phyloP scores from a whole-genome alignment of 2,888 invertebrate genomes.

The Drosophila ustulata region DNA sequence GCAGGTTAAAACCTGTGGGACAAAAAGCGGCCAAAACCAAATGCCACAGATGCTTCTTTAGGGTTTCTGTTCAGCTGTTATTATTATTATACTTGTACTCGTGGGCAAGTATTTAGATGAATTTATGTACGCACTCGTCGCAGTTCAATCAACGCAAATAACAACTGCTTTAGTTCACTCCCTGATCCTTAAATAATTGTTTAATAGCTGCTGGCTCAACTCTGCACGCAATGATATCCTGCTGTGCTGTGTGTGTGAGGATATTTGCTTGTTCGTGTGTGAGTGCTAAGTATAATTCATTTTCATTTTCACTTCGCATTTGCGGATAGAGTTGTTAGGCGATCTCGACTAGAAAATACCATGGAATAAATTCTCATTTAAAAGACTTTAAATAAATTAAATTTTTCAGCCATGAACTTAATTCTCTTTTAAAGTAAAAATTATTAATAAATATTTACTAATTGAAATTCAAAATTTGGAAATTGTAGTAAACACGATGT shows the following conservation, averaged over 20 bases:
- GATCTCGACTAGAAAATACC: neutral
- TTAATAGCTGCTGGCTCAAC: conserved; percentile 20
- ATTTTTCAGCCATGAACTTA: too few species aligned
- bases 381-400: too few species aligned
- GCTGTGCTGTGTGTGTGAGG: neutral
- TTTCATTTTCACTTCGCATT: conserved; percentile 70
- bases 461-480: too few species aligned
- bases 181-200: conserved; percentile 53
- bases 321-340: conserved; percentile 21
- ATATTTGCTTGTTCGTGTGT: conserved; percentile 14
- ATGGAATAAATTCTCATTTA: neutral
- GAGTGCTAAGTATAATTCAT: conserved; percentile 62
- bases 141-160: conserved; percentile 18
- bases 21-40: conserved; percentile 3
- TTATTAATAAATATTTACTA: too few species aligned
- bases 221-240: conserved; percentile 44
- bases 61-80: too few species aligned
- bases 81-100: too few species aligned
- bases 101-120: neutral
- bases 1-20: conserved; percentile 11
- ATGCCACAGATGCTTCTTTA: neutral
- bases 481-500: too few species aligned
- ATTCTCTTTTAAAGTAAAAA: too few species aligned
- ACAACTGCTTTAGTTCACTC: conserved; percentile 5
- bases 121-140: neutral